Evolutionary conservation across 1,140 invertebrate species (phyloP), one percentile per base, ranked within the genome.

Genomic region (Fopius arisanus): DNA sequence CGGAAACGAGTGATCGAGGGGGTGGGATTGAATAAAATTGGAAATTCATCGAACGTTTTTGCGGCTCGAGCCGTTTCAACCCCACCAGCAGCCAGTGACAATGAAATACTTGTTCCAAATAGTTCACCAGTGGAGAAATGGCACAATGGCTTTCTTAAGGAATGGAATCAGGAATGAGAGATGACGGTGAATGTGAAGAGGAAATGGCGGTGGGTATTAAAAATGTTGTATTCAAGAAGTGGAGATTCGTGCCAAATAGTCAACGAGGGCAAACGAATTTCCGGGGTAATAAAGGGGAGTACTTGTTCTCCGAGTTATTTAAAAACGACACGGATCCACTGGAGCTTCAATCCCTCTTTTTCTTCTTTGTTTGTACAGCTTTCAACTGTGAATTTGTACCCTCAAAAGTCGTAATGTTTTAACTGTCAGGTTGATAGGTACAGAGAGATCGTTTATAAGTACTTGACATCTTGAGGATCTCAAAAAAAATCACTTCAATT

Each of bases 41-140:
- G 68, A 70, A 76, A 73, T 71, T 73, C 59, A 70, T 73, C 66
- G 71, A 76, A 67, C 29, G 62, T 48, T 54, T 71, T 70, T 67
- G 48, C 43, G 54, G 59, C 43, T 67, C 7, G 31, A 7, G 23
- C 43, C 65, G 62, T 51, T 67, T 12, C 43, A 41, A 33, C 37
- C 48, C 26, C n/a, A 1, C 12, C 28, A 0, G 4, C 19, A 37
- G 29, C 43, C n/a, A 16, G 37, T 65, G 31, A 70, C 68, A 77
- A 77, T 77, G 59, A 74, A 77, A 77, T 74, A 74, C 37, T 74
- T 70, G 69, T 74, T 76, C 43, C 43, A 66, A 74, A 70, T 65
- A 40, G 6, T 65, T 43, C 40, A 6, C 3, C 31, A 37, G 31
- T n/a, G 67, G 40, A 31, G 40, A 67, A 41, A 40, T 40, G 19